Evolutionary conservation across 2,888 invertebrate species (phyloP).

Genomic region (Coleophora flavipennella): DNA sequence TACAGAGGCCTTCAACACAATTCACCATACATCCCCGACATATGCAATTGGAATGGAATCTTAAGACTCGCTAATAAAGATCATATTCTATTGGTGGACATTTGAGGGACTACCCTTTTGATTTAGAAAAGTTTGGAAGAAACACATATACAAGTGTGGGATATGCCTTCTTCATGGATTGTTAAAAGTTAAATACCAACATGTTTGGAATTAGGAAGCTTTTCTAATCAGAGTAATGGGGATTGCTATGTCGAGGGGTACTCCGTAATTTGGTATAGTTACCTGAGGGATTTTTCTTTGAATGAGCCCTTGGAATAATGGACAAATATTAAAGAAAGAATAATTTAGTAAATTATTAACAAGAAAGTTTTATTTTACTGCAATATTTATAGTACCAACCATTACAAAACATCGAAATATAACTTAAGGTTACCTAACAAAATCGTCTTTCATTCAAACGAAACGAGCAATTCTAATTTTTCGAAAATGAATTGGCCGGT

Average conservation of each 20-base stretch:
- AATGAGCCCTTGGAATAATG: too few species aligned
- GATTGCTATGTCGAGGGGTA: constrained; percentile 38
- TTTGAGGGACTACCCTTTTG: constrained; percentile 27
- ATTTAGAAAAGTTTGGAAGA: constrained; percentile 23
- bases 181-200: constrained; percentile 66
- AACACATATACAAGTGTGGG: constrained; percentile 28
- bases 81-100: constrained; percentile 12
- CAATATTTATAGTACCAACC: too few species aligned
- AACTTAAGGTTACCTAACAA: too few species aligned
- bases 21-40: constrained; percentile 26
- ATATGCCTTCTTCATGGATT: constrained; percentile 41
- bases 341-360: too few species aligned
- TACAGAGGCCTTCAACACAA: constrained; percentile 31
- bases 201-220: constrained; percentile 35
- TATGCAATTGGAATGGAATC: constrained; percentile 20
- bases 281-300: neutral
- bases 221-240: constrained; percentile 64
- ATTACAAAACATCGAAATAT: too few species aligned
- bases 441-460: too few species aligned
- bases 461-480: too few species aligned
- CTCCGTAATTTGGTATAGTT: constrained; percentile 32
- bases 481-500: too few species aligned
- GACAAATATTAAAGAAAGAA: too few species aligned
- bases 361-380: too few species aligned
- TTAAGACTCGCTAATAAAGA: constrained; percentile 16